Conservation (phyloP, 2,113 vertebrate species). For the Catharus fuscescens region DNA sequence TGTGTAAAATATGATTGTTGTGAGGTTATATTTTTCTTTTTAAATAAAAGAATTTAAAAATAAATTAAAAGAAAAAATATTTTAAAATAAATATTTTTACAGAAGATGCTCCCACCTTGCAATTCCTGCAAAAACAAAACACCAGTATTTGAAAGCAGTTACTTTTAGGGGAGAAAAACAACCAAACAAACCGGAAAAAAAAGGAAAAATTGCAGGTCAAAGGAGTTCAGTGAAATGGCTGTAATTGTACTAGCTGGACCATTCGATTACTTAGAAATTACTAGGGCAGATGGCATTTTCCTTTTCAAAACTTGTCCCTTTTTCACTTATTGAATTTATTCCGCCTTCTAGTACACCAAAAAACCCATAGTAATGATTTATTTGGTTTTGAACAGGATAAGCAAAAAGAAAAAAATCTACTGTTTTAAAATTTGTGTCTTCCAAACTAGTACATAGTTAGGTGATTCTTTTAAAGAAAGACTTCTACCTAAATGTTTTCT, state of each 20-base stretch:
- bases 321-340: background rate
- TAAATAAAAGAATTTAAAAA: background rate
- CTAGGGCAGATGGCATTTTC: background rate
- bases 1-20: background rate
- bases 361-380: background rate
- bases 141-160: background rate
- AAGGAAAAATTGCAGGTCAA: background rate
- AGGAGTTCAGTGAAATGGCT: background rate
- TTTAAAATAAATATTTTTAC: background rate
- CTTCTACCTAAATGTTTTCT: background rate
- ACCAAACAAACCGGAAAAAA: background rate
- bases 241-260: too few species aligned
- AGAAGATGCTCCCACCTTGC: background rate
- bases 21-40: background rate
- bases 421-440: background rate
- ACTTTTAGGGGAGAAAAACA: background rate
- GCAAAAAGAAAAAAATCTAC: background rate
- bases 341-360: background rate
- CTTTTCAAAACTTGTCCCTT: background rate
- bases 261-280: background rate
- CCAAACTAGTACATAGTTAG: background rate
- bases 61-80: background rate
- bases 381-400: background rate
- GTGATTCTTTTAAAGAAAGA: background rate
- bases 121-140: background rate